Evolutionary conservation across 2,113 vertebrate species (phyloP).

Genomic region (Chaetodon trifascialis): DNA sequence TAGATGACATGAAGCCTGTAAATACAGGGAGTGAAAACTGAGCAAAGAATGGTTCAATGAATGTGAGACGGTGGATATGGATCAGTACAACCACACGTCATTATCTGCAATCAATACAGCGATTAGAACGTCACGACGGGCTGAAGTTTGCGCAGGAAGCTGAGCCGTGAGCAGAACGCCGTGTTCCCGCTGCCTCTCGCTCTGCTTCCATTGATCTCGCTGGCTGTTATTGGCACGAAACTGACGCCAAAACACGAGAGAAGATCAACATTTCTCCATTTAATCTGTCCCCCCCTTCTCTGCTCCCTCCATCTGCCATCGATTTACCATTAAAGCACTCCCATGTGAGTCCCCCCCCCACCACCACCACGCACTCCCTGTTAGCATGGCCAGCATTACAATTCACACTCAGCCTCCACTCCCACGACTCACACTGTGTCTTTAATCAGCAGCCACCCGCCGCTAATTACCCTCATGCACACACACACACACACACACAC

Average conservation of each 20-base stretch:
- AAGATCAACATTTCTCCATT: slow-evolving; percentile 11
- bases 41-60: neutral
- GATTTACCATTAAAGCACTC: slow-evolving; percentile 51
- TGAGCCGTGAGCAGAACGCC: neutral
- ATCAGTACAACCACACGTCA: neutral
- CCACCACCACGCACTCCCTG: neutral
- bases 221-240: slow-evolving; percentile 12
- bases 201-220: slow-evolving; percentile 24
- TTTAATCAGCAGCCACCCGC: slow-evolving; percentile 46
- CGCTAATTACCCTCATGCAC: slow-evolving; percentile 45
- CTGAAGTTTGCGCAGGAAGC: neutral
- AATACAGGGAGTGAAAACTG: neutral
- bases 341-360: neutral
- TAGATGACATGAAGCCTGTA: neutral
- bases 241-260: slow-evolving; percentile 15
- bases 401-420: slow-evolving; percentile 38
- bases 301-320: slow-evolving; percentile 6
- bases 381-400: slow-evolving; percentile 38
- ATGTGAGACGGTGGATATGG: neutral
- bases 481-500: slow-evolving; percentile 17
- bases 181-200: neutral
- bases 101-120: neutral
- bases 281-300: slow-evolving; percentile 3
- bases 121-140: neutral
- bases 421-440: slow-evolving; percentile 36